Base-by-base conservation (phyloP, 2,797 vertebrate species). In the Danio aesculapii region DNA sequence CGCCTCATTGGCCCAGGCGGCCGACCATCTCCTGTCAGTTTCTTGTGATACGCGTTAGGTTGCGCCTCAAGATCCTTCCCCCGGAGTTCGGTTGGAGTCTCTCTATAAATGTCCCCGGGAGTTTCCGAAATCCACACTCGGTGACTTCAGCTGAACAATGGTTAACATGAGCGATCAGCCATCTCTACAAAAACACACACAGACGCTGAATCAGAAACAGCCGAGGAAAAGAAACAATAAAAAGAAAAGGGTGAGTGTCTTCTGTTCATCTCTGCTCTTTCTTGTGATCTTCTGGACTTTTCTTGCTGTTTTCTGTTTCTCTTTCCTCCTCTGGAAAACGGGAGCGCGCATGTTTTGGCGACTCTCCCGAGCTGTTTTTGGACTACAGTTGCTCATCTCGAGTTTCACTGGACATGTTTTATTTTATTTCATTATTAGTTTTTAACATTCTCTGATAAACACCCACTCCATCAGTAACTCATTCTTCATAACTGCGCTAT, bases 131-230 rank as follows among this genome's bases (percentile, higher is more conserved):
- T 89, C 91, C 93, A 94, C 93, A 95, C 92, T 95, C 94, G 92
- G 94, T 88, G 88, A 88, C 91, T 91, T 91, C 93, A 92, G 90
- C 93, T 94, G 93, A 95, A 95, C 95, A 95, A 95, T 95, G 95
- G 93, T 95, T 95, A 95, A 94, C 94, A 95, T 95, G 95, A 94
- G 91, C 93, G 87, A 94, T 94, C 93, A 93, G 81, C 92, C 93
- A 93, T 91, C 91, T 91, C 91, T 90, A 94, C 93, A 93, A 92
- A 94, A 95, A 92, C 91, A 95, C 89, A 91, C 90, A 92, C 92
- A 94, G 90, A 93, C 81, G 85, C 86, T 92, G 83, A 93, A 87
- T 88, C 94, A 89, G 69, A 92, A 94, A 93, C 93, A 94, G 92
- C 93, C 92, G 87, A 94, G 92, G 93, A 92, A 92, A 88, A 94